A percentile compares a stretch with the other conserved stretches of the same genome.
These are phyloP conservation scores for Serranus cabrilla DNA, from an alignment of 2,797 vertebrate genomes.

Conservation along the genomic window DNA sequence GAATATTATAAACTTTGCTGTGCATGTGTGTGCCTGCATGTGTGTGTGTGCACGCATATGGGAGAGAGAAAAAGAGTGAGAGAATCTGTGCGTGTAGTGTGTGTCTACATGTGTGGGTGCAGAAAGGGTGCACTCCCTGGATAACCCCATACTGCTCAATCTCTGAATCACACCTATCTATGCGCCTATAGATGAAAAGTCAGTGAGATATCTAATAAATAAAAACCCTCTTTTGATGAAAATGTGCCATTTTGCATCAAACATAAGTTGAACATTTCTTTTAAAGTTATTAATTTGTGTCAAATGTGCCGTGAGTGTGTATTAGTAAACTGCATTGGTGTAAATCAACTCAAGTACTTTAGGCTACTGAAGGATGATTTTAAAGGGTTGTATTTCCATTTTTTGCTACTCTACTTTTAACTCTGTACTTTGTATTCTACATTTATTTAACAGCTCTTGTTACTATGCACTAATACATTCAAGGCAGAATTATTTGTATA, in stretches of 20 bases:
- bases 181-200: background rate
- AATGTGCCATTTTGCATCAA: background rate
- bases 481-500: too few relatives aligned
- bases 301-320: too few relatives aligned
- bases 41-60: background rate
- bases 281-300: background rate
- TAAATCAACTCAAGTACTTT: too few relatives aligned
- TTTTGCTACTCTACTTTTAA: too few relatives aligned
- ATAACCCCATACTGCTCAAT: conserved; percentile 9
- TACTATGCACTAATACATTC: too few relatives aligned
- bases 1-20: too few relatives aligned
- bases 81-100: background rate
- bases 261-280: background rate
- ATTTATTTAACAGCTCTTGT: too few relatives aligned
- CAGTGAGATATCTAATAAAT: background rate
- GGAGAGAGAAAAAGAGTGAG: too few relatives aligned
- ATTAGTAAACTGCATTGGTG: too few relatives aligned
- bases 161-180: background rate
- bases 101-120: conserved; percentile 14
- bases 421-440: too few relatives aligned
- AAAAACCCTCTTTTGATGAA: background rate
- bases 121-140: conserved; percentile 3
- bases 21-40: background rate
- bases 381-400: too few relatives aligned
- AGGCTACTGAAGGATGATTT: too few relatives aligned